Evolutionary conservation across 2,888 invertebrate genomes (phyloP), one percentile per base, ranked within the genome.

Genomic region (Tineola bisselliella): DNA sequence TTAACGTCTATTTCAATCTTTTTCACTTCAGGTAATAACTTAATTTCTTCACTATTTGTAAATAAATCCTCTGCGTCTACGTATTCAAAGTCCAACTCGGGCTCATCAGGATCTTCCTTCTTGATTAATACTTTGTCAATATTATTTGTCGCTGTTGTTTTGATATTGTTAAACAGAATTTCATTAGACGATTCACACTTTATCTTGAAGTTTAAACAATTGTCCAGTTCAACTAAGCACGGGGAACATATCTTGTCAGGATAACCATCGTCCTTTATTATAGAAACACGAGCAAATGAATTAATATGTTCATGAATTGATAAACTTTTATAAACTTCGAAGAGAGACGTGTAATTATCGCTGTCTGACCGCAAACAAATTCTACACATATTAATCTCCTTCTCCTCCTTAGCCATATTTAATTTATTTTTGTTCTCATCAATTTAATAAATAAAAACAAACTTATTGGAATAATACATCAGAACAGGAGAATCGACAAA

Each of bases 161-260:
- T 1, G 60, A 13, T 10, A 52, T 17, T 13, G 61, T 44, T 5
- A 13, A 33, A 31, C 54, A 3, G 67, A 62, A 13, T 67, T 65
- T 8, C 63, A 62, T 81, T 71, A 0, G 83, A 76, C 43, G 63
- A 69, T 63, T 77, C 75, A 66, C 84, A 86, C 63, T 77, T 80
- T 15, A 70, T 66, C 65, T 77, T 81, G 62, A 86, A 84, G 19
- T 68, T 69, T 8, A 81, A 62, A 0, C 79, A 78, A 1, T 69
- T 71, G 60, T 81, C 76, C 0, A 86, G 69, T 61, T 80, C 78
- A 6, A 72, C 33, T 12, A 81, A 70, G 64, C 86, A 86, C 8
- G 67, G 66, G 0, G 70, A 68, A 64, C 86, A 86, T 65, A 86
- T 83, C 63, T 64, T 71, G 30, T 72, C 68, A 0, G 86, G 84